Conservation (phyloP, 2,113 vertebrate species). For the Phalacrocorax aristotelis region DNA sequence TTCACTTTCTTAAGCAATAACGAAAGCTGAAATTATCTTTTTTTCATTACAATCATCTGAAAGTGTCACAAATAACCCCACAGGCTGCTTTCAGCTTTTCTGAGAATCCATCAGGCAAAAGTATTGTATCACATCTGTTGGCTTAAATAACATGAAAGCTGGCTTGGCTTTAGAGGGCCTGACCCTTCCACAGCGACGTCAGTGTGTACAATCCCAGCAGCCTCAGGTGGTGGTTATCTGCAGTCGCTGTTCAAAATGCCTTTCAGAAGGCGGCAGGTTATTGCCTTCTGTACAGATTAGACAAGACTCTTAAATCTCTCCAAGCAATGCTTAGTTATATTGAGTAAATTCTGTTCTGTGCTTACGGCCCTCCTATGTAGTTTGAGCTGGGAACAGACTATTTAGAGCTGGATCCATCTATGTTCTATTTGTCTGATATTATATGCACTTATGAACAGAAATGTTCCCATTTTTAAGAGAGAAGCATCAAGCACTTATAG, state of each 20-base stretch:
- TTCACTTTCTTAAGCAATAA: not conserved
- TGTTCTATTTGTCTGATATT: not conserved
- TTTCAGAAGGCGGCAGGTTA: not conserved
- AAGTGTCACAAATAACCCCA: not conserved
- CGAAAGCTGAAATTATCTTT: not conserved
- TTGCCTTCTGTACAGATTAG: not conserved
- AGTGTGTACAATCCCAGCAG: not conserved
- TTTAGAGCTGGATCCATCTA: not conserved
- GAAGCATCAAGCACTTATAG: not conserved
- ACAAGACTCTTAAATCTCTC: not conserved
- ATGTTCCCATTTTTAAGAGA: not conserved
- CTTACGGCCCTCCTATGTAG: not conserved
- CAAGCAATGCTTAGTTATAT: not conserved
- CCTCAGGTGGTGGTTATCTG: not conserved
- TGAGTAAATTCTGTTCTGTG: not conserved
- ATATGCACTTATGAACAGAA: not conserved
- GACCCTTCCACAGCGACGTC: not conserved
- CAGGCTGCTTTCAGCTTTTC: not conserved
- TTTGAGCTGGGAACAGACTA: not conserved
- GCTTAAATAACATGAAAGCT: not conserved
- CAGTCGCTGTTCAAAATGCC: rapidly evolving
- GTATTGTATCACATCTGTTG: not conserved
- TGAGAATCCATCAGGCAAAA: no score
- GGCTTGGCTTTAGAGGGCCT: not conserved
- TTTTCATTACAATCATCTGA: not conserved